These are phyloP conservation scores for Meteorus colon DNA, from an alignment of 2,888 invertebrate species.

Conservation along the genomic window DNA sequence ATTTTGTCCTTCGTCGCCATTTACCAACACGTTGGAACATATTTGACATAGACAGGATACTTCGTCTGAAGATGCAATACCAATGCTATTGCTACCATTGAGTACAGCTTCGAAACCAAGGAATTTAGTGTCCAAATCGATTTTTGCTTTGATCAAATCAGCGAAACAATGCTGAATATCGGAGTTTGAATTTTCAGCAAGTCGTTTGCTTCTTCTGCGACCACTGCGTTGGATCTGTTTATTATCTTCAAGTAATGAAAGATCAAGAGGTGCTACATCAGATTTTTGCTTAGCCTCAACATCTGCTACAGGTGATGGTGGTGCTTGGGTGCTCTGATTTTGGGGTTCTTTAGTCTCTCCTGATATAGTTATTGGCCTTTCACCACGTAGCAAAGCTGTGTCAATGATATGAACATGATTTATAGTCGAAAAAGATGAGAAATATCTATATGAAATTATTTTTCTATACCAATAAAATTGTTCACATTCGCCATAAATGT, in stretches of 20 bases:
- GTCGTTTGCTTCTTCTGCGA: constrained; percentile 46
- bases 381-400: constrained; percentile 52
- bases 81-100: constrained; percentile 40
- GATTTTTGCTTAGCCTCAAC: constrained; percentile 30
- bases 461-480: constrained; percentile 60
- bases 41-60: constrained; percentile 58
- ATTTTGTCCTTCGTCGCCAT: not conserved
- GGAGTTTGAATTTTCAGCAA: constrained; percentile 37
- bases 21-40: constrained; percentile 60
- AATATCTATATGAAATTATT: constrained; percentile 24
- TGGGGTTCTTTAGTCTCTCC: constrained; percentile 45
- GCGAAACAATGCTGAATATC: constrained; percentile 57
- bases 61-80: constrained; percentile 35
- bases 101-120: constrained; percentile 62
- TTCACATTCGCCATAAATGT: constrained; percentile 60
- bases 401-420: constrained; percentile 1
- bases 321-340: constrained; percentile 47
- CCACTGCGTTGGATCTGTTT: constrained; percentile 31
- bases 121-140: constrained; percentile 65
- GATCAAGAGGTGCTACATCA: constrained; percentile 47
- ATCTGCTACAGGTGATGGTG: constrained; percentile 19
- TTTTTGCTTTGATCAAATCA: constrained; percentile 63
- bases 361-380: constrained; percentile 36
- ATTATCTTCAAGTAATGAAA: constrained; percentile 45
- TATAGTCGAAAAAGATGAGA: not conserved